Conservation (phyloP, 2,888 invertebrate species). For the Theodoxus fluviatilis region DNA sequence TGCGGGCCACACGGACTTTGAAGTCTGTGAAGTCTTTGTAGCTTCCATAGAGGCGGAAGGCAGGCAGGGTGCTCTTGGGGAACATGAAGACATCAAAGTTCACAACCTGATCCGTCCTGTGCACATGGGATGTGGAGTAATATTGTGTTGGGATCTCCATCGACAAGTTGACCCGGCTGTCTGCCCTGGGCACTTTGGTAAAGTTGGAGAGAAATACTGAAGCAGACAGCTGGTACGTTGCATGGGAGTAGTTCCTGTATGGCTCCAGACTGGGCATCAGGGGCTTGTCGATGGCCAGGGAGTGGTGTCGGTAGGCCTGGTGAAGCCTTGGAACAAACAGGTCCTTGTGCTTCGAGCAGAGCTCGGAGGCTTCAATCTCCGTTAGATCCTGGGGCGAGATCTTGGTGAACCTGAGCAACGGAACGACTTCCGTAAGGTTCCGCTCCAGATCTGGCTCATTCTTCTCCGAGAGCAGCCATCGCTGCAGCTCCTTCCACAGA, state of each 20-base stretch:
- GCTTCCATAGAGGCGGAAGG: constrained; percentile 50
- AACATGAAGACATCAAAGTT: constrained; percentile 45
- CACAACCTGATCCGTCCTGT: constrained; percentile 25
- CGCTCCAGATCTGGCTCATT: constrained; percentile 40
- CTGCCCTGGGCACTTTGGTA: constrained; percentile 44
- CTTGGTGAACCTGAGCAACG: constrained; percentile 49
- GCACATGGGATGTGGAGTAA: neutral
- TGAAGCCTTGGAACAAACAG: constrained; percentile 44
- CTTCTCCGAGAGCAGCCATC: constrained; percentile 45
- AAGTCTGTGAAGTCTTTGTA: too few species aligned
- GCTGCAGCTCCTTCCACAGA: constrained; percentile 47
- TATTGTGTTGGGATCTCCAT: too few species aligned
- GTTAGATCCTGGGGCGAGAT: constrained; percentile 52
- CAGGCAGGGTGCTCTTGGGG: constrained; percentile 51
- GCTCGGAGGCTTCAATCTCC: constrained; percentile 44
- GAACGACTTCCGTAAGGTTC: constrained; percentile 28
- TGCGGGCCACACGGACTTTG: too few species aligned
- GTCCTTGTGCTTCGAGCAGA: constrained; percentile 37
- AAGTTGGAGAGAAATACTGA: constrained; percentile 46
- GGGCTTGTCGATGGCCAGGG: constrained; percentile 44
- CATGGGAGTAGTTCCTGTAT: constrained; percentile 47
- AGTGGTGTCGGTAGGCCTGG: constrained; percentile 51
- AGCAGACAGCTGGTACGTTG: constrained; percentile 42
- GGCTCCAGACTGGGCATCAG: constrained; percentile 35
- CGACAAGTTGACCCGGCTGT: constrained; percentile 44